Evolutionary conservation across 2,113 vertebrate species (phyloP).

Genomic region (Corythaeola cristata): DNA sequence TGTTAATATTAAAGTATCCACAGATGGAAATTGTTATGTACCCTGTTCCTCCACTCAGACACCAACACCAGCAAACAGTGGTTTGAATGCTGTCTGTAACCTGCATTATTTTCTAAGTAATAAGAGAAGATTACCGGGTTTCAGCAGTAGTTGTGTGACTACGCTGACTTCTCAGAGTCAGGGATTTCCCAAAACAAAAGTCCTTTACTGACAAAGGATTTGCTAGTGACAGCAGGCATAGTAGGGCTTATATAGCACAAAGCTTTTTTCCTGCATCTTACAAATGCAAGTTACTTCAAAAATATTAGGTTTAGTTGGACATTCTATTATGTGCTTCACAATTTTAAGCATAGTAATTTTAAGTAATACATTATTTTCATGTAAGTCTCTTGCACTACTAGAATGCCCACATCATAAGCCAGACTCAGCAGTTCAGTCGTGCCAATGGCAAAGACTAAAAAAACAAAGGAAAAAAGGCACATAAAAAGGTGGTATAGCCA

Average conservation of each 20-base stretch:
- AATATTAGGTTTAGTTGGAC: neutral
- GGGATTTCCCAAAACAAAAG: slow-evolving; percentile 11
- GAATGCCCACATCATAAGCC: neutral
- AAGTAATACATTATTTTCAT: neutral
- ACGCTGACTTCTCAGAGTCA: neutral
- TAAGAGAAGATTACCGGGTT: neutral
- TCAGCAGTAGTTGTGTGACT: neutral
- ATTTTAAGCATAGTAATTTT: neutral
- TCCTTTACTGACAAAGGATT: neutral
- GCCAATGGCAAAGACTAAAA: neutral
- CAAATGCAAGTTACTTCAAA: neutral
- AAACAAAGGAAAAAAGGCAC: neutral
- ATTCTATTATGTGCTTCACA: neutral
- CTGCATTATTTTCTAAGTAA: neutral
- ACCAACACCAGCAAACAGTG: neutral
- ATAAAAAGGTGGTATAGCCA: neutral
- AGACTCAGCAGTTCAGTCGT: neutral
- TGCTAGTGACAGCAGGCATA: neutral
- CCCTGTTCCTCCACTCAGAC: neutral
- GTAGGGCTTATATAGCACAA: neutral
- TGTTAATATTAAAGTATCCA: slow-evolving; percentile 19
- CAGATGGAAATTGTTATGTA: slow-evolving; percentile 46
- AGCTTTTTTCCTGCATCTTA: neutral
- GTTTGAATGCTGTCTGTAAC: slow-evolving; percentile 10
- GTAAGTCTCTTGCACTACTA: neutral